A percentile compares a stretch with the other conserved stretches of the same genome.
Conservation (phyloP, 1,140 invertebrate species). For the Atta cephalotes region DNA sequence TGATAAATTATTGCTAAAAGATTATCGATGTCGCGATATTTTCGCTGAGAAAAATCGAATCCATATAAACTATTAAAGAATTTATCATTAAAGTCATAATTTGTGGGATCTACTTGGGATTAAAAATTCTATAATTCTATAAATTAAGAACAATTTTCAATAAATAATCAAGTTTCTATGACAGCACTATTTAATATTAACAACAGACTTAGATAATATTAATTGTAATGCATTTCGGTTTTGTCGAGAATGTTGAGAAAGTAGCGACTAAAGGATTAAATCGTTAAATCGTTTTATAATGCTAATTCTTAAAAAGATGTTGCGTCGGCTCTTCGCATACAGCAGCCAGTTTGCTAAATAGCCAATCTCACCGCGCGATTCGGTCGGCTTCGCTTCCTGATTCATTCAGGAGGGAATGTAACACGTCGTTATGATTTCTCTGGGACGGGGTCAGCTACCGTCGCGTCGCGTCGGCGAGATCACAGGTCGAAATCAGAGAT, state of each 20-base stretch:
- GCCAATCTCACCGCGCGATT: slow-evolving; percentile 35
- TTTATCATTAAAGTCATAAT: background rate
- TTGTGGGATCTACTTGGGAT: background rate
- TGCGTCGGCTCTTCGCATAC: background rate
- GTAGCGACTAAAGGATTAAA: background rate
- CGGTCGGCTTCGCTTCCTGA: slow-evolving; percentile 49
- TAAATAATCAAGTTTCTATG: background rate
- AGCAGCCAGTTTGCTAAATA: slow-evolving; percentile 46
- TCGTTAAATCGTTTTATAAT: slow-evolving; percentile 11
- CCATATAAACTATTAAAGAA: no score
- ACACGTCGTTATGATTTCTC: slow-evolving; percentile 72
- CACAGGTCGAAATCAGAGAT: slow-evolving; percentile 66
- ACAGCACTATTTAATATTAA: background rate
- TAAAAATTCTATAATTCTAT: background rate
- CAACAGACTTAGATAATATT: background rate
- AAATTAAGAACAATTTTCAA: background rate
- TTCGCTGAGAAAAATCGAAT: background rate
- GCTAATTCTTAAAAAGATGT: slow-evolving; percentile 23
- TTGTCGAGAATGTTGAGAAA: slow-evolving; percentile 3
- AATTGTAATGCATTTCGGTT: background rate
- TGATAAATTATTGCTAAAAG: background rate
- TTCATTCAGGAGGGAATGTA: slow-evolving; percentile 63
- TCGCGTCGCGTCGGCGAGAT: slow-evolving; percentile 77
- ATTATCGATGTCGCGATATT: background rate
- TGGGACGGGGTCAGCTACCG: slow-evolving; percentile 70